phyloP scores from a whole-genome alignment of 1,140 invertebrate species.

The Trypoxylus dichotomus region DNA sequence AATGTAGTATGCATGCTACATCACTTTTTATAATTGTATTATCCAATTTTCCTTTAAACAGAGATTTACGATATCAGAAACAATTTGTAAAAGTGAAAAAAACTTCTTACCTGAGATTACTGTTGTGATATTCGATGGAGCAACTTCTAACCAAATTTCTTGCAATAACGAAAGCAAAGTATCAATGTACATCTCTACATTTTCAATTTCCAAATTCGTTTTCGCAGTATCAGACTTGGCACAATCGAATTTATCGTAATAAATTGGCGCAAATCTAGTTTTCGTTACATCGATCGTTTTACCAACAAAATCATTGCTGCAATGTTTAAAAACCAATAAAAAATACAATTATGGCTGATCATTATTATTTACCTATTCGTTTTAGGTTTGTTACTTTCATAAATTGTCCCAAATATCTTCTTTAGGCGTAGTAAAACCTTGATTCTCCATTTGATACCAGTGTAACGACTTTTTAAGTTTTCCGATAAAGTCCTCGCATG shows the following conservation, averaged over 20 bases:
- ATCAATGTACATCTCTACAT: constrained; percentile 59
- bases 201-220: neutral
- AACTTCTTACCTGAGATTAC: constrained; percentile 35
- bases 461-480: constrained; percentile 67
- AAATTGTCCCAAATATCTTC: constrained; percentile 60
- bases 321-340: neutral
- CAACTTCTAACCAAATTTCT: constrained; percentile 74
- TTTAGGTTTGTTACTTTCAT: constrained; percentile 27
- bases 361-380: neutral
- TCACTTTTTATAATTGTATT: constrained; percentile 42
- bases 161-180: constrained; percentile 69
- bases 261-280: constrained; percentile 6
- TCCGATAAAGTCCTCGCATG: constrained; percentile 64
- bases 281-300: constrained; percentile 1
- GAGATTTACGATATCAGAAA: constrained; percentile 13
- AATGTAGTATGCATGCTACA: constrained; percentile 42
- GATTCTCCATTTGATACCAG: constrained; percentile 73
- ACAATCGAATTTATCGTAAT: neutral
- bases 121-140: constrained; percentile 52
- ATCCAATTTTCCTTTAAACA: neutral
- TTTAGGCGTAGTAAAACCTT: constrained; percentile 69
- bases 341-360: neutral
- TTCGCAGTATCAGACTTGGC: neutral
- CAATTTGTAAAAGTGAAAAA: constrained; percentile 38
- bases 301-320: neutral